Conservation (phyloP, 2,888 invertebrate species). For the Ashinkailepas kermadecensis region DNA sequence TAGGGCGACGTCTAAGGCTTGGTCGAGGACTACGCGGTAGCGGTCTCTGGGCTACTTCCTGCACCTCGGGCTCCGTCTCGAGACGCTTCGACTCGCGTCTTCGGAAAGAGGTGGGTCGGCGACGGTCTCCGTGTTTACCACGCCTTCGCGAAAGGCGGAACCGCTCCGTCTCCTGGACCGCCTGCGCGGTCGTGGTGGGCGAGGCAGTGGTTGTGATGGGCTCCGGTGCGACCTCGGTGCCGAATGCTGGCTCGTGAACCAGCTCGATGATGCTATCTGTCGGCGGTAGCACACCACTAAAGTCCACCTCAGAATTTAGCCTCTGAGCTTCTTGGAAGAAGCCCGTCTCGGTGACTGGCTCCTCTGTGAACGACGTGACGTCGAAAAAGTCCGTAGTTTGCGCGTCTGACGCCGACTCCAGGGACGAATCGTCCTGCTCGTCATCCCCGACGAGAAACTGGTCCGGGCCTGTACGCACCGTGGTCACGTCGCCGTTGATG, state of each 20-base stretch:
- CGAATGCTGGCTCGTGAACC: slow-evolving; percentile 34
- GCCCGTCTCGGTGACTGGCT: not conserved
- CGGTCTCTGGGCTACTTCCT: too few relatives aligned
- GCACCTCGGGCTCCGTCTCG: not conserved
- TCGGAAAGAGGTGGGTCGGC: not conserved
- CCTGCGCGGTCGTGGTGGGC: not conserved
- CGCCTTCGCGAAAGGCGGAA: not conserved
- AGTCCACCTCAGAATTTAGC: slow-evolving; percentile 46
- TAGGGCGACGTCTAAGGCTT: too few relatives aligned
- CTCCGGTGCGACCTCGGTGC: not conserved
- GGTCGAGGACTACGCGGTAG: too few relatives aligned
- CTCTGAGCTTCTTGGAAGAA: not conserved
- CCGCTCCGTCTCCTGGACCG: not conserved
- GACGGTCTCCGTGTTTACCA: not conserved
- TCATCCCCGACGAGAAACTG: slow-evolving; percentile 69
- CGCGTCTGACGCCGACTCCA: too few relatives aligned
- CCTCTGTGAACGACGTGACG: not conserved
- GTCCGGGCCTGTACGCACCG: slow-evolving; percentile 58
- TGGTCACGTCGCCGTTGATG: not conserved
- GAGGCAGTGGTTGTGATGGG: not conserved
- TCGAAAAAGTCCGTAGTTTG: not conserved
- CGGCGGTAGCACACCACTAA: slow-evolving; percentile 69
- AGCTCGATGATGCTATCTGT: slow-evolving; percentile 73
- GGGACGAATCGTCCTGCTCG: slow-evolving; percentile 40
- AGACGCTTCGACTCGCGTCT: not conserved